Conservation (phyloP, 2,888 invertebrate genomes). For the Cheilosia urbana region DNA sequence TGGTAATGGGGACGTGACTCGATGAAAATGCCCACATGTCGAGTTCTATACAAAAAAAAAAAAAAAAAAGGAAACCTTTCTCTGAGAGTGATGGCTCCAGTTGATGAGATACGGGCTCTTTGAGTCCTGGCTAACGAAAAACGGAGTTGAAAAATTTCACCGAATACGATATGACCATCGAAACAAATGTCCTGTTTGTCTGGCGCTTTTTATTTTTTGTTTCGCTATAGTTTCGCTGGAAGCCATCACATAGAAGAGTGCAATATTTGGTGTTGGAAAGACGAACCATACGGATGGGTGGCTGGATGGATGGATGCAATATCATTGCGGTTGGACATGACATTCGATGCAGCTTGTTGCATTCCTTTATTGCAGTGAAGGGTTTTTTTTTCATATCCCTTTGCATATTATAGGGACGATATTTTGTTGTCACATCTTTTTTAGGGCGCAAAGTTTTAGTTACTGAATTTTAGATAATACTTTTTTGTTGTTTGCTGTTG, state of each 20-base stretch:
- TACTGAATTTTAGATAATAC: conserved; percentile 50
- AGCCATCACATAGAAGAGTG: conserved; percentile 42
- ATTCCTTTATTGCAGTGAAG: conserved; percentile 66
- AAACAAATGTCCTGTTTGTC: conserved; percentile 65
- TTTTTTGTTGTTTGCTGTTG: conserved; percentile 26
- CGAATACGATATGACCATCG: conserved; percentile 51
- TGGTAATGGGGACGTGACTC: conserved; percentile 64
- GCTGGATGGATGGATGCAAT: conserved; percentile 72
- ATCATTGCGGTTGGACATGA: conserved; percentile 73
- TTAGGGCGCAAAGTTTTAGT: conserved; percentile 33
- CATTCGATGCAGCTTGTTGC: conserved; percentile 75
- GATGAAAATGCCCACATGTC: conserved; percentile 65
- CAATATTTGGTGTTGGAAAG: conserved; percentile 30
- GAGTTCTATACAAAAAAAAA: background rate
- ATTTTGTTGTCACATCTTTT: background rate
- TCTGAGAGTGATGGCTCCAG: conserved; percentile 63
- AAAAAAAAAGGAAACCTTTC: conserved; percentile 22
- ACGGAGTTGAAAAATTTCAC: conserved; percentile 36
- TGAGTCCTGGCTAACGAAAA: conserved; percentile 47
- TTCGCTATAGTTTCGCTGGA: conserved; percentile 29
- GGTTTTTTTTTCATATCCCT: conserved; percentile 62
- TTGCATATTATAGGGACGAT: conserved; percentile 50
- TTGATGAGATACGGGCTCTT: conserved; percentile 58
- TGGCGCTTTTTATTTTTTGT: conserved; percentile 19
- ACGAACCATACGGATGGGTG: conserved; percentile 64